Evolutionary conservation across 2,888 invertebrate genomes (phyloP).

Genomic region (Lasioglossum calceatum): DNA sequence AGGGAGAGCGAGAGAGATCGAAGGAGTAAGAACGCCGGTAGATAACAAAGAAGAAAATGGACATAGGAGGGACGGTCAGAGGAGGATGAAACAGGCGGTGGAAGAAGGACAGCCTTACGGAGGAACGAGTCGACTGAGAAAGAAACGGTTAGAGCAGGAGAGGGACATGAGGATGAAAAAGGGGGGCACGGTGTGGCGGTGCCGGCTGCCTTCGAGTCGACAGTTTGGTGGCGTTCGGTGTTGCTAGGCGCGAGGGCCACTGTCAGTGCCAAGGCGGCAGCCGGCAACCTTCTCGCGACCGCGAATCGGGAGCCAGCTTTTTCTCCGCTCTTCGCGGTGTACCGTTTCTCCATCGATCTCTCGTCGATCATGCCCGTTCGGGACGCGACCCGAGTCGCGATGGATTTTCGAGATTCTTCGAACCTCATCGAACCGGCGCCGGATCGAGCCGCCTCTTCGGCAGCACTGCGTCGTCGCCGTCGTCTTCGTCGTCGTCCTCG

Average conservation of each 20-base stretch:
- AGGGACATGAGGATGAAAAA: conserved; percentile 48
- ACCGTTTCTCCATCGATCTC: neutral
- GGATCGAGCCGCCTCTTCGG: conserved; percentile 28
- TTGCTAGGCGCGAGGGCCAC: conserved; percentile 83
- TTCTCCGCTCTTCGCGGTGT: conserved; percentile 3
- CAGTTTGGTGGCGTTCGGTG: conserved; percentile 79
- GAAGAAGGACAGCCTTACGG: conserved; percentile 26
- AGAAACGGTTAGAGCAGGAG: conserved; percentile 43
- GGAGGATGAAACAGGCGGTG: conserved; percentile 11
- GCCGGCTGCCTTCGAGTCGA: conserved; percentile 71
- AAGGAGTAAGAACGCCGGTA: conserved; percentile 30
- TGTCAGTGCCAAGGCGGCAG: conserved; percentile 83
- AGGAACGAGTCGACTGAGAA: conserved; percentile 20
- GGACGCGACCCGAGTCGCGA: conserved; percentile 1
- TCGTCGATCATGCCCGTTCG: neutral
- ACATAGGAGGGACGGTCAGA: conserved; percentile 25
- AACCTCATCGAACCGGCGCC: conserved; percentile 48
- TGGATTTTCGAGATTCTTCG: conserved; percentile 51
- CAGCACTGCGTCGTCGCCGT: conserved; percentile 60
- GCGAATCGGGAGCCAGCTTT: conserved; percentile 46
- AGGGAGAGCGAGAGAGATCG: neutral
- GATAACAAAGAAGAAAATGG: conserved; percentile 41
- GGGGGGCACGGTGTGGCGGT: conserved; percentile 58
- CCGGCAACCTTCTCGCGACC: conserved; percentile 72
- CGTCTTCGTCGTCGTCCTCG: conserved; percentile 17